Evolutionary conservation across 2,113 vertebrate species (phyloP), one percentile per base, ranked within the genome.

Genomic region (Paratilapia polleni): DNA sequence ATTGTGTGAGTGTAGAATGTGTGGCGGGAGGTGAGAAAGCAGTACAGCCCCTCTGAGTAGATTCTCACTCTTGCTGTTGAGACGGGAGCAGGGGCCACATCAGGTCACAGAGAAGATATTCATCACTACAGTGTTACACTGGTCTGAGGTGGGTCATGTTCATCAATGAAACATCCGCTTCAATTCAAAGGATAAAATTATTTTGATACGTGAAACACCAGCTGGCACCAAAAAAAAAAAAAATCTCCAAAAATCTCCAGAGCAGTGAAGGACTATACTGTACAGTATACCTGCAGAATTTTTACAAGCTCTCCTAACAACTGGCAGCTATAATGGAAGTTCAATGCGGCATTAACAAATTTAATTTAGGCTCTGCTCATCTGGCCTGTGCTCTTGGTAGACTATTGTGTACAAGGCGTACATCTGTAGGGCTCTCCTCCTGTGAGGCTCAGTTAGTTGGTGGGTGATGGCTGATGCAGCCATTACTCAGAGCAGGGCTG

Each of bases 381-480:
- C 86, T 91, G 92, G 91, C 41, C 91, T 52, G 75, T 60, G 89
- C 82, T 85, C 77, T 82, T 77, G 76, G 73, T 80, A 15, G 84
- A 52, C 57, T 52, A 70, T n/a, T 54, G 70, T 56, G 89, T 90
- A 94, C 92, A 93, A 92, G 89, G 87, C 52, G 49, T 94, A 89
- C 93, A 94, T 94, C 93, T 94, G 94, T 88, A 90, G 87, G 85
- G 85, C 82, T 88, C 78, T 94, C 83, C 81, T 92, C 93, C 75
- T 81, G 84, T 52, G 91, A 90, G 90, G 84, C 86, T 59, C 59
- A 11, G 68, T 81, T 82, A 91, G 91, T 36, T 75, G 88, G 84
- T 70, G 87, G 85, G 62, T 83, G 91, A 85, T 26, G 80, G 87
- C 86, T 82, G 87, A 82, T 79, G 86, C 62, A 41, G 88, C 84